These are phyloP conservation scores for Hemichromis elongatus DNA, from an alignment of 2,113 vertebrate genomes.

Conservation along the genomic window DNA sequence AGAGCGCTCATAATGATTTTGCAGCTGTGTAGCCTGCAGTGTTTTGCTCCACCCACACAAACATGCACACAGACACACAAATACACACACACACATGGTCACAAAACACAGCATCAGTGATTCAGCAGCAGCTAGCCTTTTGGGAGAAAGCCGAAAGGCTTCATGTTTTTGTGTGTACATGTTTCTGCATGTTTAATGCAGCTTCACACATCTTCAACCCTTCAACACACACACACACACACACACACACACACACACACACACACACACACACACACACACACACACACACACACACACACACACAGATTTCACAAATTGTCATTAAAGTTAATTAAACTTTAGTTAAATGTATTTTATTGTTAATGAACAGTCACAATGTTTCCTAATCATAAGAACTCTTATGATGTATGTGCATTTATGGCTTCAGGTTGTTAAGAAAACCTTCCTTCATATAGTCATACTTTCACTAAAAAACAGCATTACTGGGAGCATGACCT, in stretches of 20 bases:
- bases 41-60: conserved; percentile 5
- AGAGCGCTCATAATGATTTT: conserved; percentile 38
- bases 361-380: not conserved
- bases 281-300: not conserved
- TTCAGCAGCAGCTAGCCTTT: conserved; percentile 14
- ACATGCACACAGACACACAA: not conserved
- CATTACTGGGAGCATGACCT: not conserved
- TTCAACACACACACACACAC: rapidly evolving
- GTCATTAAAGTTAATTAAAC: not conserved
- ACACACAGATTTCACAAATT: not conserved
- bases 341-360: not conserved
- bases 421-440: not conserved
- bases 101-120: conserved; percentile 8
- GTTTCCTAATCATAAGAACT: not conserved
- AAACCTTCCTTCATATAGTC: not conserved
- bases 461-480: not conserved
- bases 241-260: not conserved
- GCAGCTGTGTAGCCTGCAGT: conserved; percentile 42
- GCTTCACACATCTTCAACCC: not conserved
- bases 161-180: not conserved
- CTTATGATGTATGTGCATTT: not conserved
- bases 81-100: not conserved
- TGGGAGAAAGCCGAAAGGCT: not conserved
- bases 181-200: not conserved
- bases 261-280: not conserved